These are phyloP conservation scores for Phenacoccus solenopsis DNA, from an alignment of 1,140 invertebrate species.

Conservation along the genomic window DNA sequence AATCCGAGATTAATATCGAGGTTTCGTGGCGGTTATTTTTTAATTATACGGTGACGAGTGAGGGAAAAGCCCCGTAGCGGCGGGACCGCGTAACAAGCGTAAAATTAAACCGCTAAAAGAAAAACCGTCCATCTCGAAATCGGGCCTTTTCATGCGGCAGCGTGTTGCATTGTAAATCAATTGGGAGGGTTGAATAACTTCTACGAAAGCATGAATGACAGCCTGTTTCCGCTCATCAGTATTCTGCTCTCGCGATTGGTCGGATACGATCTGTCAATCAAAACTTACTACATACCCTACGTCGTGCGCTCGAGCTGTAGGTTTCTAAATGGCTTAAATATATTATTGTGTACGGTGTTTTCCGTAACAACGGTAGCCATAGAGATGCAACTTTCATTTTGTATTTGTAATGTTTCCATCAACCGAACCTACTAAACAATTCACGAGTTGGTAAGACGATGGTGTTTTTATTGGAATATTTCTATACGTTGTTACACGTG, in stretches of 20 bases:
- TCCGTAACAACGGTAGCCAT: slow-evolving; percentile 13
- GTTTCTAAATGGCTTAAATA: slow-evolving; percentile 8
- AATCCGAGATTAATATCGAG: not conserved
- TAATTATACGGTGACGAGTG: no score
- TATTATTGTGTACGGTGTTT: slow-evolving; percentile 1
- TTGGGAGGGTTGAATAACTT: slow-evolving; percentile 13
- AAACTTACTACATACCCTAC: not conserved
- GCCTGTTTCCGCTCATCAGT: slow-evolving; percentile 19
- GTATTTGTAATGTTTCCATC: not conserved
- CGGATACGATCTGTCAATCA: slow-evolving; percentile 19
- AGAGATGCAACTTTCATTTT: not conserved
- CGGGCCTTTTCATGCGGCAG: not conserved
- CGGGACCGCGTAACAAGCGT: not conserved
- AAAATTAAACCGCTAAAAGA: not conserved
- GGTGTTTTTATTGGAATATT: no score
- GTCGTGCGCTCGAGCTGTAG: not conserved
- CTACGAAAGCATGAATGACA: slow-evolving; percentile 14
- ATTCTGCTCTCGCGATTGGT: slow-evolving; percentile 19
- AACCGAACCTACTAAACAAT: no score
- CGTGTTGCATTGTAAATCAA: slow-evolving; percentile 16
- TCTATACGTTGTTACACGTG: no score
- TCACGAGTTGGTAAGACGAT: no score
- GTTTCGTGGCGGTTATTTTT: no score
- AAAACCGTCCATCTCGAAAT: not conserved
- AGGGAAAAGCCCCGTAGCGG: no score